A percentile compares a stretch with the other conserved stretches of the same genome.
Evolutionary conservation across 2,888 invertebrate species (phyloP).

Genomic region (Philopedon plagiatum): DNA sequence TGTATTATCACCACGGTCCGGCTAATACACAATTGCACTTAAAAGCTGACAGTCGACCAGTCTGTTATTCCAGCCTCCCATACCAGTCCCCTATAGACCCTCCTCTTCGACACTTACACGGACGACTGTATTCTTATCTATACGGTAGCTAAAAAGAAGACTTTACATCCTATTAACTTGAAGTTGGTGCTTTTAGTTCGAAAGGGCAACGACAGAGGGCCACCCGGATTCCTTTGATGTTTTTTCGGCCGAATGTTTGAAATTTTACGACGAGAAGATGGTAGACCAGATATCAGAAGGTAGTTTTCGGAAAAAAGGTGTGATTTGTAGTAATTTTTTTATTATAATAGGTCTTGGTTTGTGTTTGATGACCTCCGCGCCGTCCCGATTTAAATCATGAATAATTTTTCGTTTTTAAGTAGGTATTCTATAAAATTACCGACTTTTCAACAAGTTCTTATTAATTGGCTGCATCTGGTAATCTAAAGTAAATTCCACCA

Average conservation of each 20-base stretch:
- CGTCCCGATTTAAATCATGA: neutral
- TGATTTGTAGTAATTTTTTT: neutral
- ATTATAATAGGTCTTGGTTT: no score
- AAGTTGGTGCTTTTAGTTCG: conserved; percentile 60
- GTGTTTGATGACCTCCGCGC: no score
- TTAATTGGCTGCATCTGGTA: no score
- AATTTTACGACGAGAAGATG: conserved; percentile 22
- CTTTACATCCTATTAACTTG: conserved; percentile 58
- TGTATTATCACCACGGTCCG: conserved; percentile 65
- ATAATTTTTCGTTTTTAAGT: no score
- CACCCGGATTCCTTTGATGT: conserved; percentile 61
- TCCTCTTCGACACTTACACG: conserved; percentile 47
- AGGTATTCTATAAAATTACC: no score
- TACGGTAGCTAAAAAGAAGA: conserved; percentile 66
- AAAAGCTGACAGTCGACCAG: conserved; percentile 62
- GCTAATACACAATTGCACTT: conserved; percentile 62
- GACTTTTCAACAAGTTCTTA: no score
- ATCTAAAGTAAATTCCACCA: no score
- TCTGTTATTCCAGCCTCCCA: conserved; percentile 38
- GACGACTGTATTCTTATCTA: conserved; percentile 64
- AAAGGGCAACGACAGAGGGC: conserved; percentile 64
- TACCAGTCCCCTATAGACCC: neutral
- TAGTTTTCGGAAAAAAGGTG: conserved; percentile 18
- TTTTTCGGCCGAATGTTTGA: conserved; percentile 43
- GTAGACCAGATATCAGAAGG: neutral